Conservation (phyloP, 2,888 invertebrate species). For the Ditula angustiorana region DNA sequence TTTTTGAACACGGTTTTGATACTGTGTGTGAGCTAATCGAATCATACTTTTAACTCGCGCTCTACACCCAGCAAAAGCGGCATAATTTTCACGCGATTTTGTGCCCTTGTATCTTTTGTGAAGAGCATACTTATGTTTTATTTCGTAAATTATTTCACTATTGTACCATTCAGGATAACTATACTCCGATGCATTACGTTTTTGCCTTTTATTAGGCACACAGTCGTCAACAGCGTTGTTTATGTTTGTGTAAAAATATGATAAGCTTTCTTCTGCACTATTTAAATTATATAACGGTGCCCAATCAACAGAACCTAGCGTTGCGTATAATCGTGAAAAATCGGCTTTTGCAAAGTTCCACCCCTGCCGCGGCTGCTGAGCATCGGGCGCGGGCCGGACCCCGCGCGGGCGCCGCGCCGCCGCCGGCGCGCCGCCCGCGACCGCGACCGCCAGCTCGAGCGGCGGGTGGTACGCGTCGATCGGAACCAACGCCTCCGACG, state of each 20-base stretch:
- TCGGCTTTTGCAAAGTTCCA: constrained; percentile 10
- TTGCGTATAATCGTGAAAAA: constrained; percentile 3
- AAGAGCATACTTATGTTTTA: not conserved
- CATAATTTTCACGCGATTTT: not conserved
- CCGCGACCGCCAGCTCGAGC: not conserved
- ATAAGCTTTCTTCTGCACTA: not conserved
- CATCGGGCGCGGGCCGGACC: not conserved
- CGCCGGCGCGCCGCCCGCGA: not conserved
- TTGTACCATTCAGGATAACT: not conserved
- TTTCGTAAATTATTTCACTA: not conserved
- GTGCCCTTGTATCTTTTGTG: not conserved
- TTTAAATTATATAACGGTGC: constrained; percentile 1
- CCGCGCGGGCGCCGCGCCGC: not conserved
- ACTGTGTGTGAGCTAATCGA: not conserved
- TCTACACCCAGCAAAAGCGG: not conserved
- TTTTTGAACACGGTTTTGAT: not conserved
- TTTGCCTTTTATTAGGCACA: not conserved
- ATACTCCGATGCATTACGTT: not conserved
- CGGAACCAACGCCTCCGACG: not conserved
- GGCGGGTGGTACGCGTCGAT: not conserved
- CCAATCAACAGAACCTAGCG: constrained; percentile 10
- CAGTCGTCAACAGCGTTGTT: not conserved
- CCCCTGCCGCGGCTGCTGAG: not conserved
- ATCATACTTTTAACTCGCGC: not conserved
- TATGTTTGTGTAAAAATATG: not conserved